Evolutionary conservation across 1,140 invertebrate genomes (phyloP).

Genomic region (Choristoneura fumiferana): DNA sequence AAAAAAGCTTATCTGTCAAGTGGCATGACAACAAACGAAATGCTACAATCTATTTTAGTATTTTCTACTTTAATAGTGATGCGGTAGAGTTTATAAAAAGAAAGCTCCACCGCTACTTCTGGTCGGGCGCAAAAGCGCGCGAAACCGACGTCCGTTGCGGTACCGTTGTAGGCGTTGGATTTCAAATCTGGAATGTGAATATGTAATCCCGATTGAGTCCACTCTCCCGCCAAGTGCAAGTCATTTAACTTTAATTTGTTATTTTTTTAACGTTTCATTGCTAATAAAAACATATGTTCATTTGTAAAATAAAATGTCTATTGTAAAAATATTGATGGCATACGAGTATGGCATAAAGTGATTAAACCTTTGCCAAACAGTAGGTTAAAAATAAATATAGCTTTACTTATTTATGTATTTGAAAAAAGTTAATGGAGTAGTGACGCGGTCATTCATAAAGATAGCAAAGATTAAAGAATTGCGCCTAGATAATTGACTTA

Average conservation of each 20-base stretch:
- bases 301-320: too few relatives aligned
- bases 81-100: not conserved
- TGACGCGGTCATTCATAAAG: not conserved
- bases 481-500: too few relatives aligned
- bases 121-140: conserved; percentile 7
- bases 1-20: conserved; percentile 16
- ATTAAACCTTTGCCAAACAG: too few relatives aligned
- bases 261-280: not conserved
- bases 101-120: not conserved
- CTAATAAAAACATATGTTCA: too few relatives aligned
- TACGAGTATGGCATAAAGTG: too few relatives aligned
- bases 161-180: conserved; percentile 16
- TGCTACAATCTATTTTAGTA: not conserved
- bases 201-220: conserved; percentile 7
- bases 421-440: too few relatives aligned
- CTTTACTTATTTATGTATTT: not conserved
- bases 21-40: not conserved
- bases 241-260: not conserved
- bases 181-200: conserved; percentile 19
- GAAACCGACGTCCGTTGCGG: conserved; percentile 11
- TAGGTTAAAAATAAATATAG: too few relatives aligned
- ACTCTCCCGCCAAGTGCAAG: conserved; percentile 14
- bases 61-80: not conserved
- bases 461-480: not conserved
- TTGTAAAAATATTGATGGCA: too few relatives aligned